A percentile compares a stretch with the other conserved stretches of the same genome.
Conservation (phyloP, 2,113 vertebrate species). For the Nothobranchius kuhntae region DNA sequence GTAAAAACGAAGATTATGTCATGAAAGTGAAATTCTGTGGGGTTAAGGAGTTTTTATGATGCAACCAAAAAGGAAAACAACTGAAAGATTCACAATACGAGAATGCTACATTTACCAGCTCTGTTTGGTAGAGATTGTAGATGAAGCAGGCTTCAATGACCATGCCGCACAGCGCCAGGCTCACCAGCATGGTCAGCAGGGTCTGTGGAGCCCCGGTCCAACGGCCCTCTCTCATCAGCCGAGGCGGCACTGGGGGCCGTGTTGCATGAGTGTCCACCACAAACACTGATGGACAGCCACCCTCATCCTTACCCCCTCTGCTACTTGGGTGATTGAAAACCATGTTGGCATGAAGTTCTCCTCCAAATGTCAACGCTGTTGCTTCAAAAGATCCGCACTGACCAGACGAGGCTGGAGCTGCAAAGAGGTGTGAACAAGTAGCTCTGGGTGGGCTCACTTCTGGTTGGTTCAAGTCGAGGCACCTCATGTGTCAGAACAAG, state of each 20-base stretch:
- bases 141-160: constrained; percentile 80
- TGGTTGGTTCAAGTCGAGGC: constrained; percentile 33
- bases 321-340: neutral
- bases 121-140: constrained; percentile 56
- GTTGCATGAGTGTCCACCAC: constrained; percentile 74
- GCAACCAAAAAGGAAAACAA: neutral
- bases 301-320: constrained; percentile 49
- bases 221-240: neutral
- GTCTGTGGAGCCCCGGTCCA: neutral
- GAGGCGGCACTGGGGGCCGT: constrained; percentile 61
- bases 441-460: constrained; percentile 54
- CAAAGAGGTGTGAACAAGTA: neutral
- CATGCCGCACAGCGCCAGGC: constrained; percentile 68
- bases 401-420: neutral
- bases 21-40: constrained; percentile 6
- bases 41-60: neutral
- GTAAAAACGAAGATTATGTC: neutral
- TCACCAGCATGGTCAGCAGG: constrained; percentile 73
- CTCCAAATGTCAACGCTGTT: constrained; percentile 1
- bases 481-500: constrained; percentile 20
- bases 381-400: neutral
- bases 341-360: neutral
- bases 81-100: neutral
- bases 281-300: constrained; percentile 67
- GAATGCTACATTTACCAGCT: constrained; percentile 15